Percentiles rank a stretch among this genome's conserved stretches.
These are phyloP conservation scores for Drosophila siamana DNA, from an alignment of 2,888 invertebrate genomes.

Conservation along the genomic window DNA sequence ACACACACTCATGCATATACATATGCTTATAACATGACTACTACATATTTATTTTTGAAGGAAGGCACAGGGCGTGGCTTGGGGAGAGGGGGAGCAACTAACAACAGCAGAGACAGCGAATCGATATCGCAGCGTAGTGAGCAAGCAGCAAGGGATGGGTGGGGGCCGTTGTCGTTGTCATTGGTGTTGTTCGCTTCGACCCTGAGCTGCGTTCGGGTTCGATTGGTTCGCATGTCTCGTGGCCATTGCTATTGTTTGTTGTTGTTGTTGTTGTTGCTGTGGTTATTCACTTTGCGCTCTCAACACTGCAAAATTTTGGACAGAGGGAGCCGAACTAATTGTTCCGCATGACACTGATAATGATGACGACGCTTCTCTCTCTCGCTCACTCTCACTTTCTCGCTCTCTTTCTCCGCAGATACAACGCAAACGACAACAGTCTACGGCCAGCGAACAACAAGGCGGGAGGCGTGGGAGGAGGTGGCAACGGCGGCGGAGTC, in stretches of 20 bases:
- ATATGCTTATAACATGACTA: conserved; percentile 27
- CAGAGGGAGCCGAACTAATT: conserved; percentile 34
- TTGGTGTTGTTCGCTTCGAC: conserved; percentile 43
- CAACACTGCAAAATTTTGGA: background rate
- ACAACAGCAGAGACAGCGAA: conserved; percentile 36
- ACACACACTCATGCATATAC: background rate
- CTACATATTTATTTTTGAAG: conserved; percentile 37
- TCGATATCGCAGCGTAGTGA: conserved; percentile 61
- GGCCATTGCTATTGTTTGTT: conserved; percentile 9
- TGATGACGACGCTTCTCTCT: conserved; percentile 12
- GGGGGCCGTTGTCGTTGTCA: conserved; percentile 2
- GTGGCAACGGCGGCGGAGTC: conserved; percentile 37
- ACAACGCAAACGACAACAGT: conserved; percentile 80
- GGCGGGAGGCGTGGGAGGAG: conserved; percentile 69
- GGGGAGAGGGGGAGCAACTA: conserved; percentile 3
- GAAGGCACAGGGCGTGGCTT: conserved; percentile 47
- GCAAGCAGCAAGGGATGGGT: conserved; percentile 11
- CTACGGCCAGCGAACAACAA: conserved; percentile 84
- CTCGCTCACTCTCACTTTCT: conserved; percentile 2
- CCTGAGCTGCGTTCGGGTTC: conserved; percentile 57
- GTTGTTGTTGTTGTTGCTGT: conserved; percentile 10
- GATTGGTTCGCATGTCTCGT: conserved; percentile 35
- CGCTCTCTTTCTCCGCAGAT: conserved; percentile 63
- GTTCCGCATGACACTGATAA: conserved; percentile 15
- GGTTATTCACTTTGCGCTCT: conserved; percentile 10